Evolutionary conservation across 2,113 vertebrate species (phyloP), one percentile per base, ranked within the genome.

Genomic region (Cyanoramphus novaezelandiae): DNA sequence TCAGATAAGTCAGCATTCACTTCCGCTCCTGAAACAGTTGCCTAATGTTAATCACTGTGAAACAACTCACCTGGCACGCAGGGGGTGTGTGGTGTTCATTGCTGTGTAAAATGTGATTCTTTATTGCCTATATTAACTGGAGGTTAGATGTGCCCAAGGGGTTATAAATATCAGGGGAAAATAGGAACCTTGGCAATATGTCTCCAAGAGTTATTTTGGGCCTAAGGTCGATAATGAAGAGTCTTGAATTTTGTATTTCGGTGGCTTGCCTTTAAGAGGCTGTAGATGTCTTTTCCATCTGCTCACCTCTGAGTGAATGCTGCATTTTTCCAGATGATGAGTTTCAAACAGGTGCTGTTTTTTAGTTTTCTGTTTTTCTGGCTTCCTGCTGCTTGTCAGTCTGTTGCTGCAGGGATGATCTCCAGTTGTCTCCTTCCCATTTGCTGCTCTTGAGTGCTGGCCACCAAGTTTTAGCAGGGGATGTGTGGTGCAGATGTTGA

Each of bases 321-420:
- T 47, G 31, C 2, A 1, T 95, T 94, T 95, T 90, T 92, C 86
- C 74, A 91, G 62, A 90, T 79, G 33, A 83, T 68, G 69, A 52
- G 47, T 76, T 95, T 88, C 84, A 83, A 96, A 52, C 80, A 93
- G 86, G 47, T 94, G 88, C 31, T 96, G 33, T 1, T 83, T 93
- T 84, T 60, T 24, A 53, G 35, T 60, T 86, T 75, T 87, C 77
- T 84, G 21, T 21, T 94, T 93, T 86, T 60, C 79, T 88, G 79
- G 55, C 50, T 92, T 94, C 82, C 68, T 92, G 55, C 35, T 75
- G 29, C 43, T 50, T 93, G 35, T 64, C 82, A 81, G 13, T 52
- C 47, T 80, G 64, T 47, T 64, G 44, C 64, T 88, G 72, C 64
- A 88, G 72, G 55, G 68, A 39, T 0, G 0, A 81, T 84, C 80